Evolutionary conservation across 2,797 vertebrate genomes (phyloP).

Genomic region (Cuculus canorus): DNA sequence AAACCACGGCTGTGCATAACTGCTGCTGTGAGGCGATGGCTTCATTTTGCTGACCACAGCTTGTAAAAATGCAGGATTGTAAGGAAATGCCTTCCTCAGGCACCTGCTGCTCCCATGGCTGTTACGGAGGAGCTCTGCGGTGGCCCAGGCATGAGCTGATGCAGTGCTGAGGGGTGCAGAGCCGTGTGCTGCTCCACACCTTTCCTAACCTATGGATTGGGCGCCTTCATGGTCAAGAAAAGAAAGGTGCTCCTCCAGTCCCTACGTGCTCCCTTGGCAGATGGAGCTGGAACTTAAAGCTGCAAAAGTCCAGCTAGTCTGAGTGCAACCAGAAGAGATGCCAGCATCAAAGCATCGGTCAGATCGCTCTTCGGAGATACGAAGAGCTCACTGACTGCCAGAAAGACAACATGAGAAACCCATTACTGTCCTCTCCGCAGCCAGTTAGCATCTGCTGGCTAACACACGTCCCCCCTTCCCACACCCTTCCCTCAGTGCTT

Average conservation of each 20-base stretch:
- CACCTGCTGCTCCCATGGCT: background rate
- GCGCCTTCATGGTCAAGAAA: background rate
- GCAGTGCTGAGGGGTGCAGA: background rate
- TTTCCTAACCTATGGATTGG: background rate
- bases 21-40: background rate
- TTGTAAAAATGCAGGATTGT: background rate
- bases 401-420: background rate
- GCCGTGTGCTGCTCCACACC: background rate
- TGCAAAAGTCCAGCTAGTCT: background rate
- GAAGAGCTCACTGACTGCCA: background rate
- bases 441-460: background rate
- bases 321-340: background rate
- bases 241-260: background rate
- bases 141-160: background rate
- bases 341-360: background rate
- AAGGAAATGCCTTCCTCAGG: background rate
- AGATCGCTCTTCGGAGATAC: background rate
- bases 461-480: slow-evolving; percentile 20
- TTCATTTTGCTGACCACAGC: background rate
- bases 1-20: accelerated
- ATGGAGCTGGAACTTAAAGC: background rate
- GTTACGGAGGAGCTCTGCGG: accelerated
- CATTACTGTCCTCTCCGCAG: background rate
- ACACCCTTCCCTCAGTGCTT: slow-evolving; percentile 27
- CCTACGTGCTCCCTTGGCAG: background rate